Percentiles rank a stretch among this genome's conserved stretches.
Evolutionary conservation across 1,140 invertebrate genomes (phyloP).

Genomic region (Drosophila dunni): DNA sequence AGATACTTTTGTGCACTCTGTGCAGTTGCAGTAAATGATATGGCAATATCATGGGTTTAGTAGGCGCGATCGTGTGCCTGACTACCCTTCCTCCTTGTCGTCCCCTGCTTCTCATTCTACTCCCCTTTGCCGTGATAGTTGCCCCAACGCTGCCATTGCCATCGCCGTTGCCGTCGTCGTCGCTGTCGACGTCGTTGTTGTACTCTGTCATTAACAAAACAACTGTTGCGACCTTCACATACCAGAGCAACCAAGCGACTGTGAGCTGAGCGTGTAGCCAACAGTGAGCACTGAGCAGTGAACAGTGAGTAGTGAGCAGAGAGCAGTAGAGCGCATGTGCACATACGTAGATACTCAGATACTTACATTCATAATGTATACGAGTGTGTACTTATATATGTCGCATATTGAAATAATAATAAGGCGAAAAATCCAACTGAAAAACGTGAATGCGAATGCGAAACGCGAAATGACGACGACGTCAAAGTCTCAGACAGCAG

Average conservation of each 20-base stretch:
- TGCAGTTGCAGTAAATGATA: constrained; percentile 15
- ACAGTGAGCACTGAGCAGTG: constrained; percentile 11
- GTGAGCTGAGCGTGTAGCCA: constrained; percentile 46
- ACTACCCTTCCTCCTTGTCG: neutral
- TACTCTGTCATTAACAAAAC: constrained; percentile 84
- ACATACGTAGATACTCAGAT: constrained; percentile 39
- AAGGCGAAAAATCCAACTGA: constrained; percentile 77
- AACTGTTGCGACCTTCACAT: constrained; percentile 85
- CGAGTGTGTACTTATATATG: constrained; percentile 21
- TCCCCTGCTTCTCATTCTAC: neutral
- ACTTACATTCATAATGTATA: constrained; percentile 22
- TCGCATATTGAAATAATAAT: constrained; percentile 78
- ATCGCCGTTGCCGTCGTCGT: constrained; percentile 17
- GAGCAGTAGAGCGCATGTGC: constrained; percentile 44
- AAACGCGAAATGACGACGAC: constrained; percentile 56
- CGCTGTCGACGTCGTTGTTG: constrained; percentile 51
- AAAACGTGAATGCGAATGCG: constrained; percentile 76
- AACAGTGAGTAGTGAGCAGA: constrained; percentile 22
- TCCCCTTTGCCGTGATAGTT: neutral
- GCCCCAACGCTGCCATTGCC: constrained; percentile 17
- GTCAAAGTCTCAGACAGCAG: constrained; percentile 69
- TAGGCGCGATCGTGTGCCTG: constrained; percentile 28
- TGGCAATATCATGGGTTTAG: constrained; percentile 15
- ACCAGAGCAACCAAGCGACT: constrained; percentile 79
- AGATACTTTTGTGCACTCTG: constrained; percentile 31